Base-by-base conservation (phyloP, 2,113 vertebrate genomes). In the Ammodytes dubius region DNA sequence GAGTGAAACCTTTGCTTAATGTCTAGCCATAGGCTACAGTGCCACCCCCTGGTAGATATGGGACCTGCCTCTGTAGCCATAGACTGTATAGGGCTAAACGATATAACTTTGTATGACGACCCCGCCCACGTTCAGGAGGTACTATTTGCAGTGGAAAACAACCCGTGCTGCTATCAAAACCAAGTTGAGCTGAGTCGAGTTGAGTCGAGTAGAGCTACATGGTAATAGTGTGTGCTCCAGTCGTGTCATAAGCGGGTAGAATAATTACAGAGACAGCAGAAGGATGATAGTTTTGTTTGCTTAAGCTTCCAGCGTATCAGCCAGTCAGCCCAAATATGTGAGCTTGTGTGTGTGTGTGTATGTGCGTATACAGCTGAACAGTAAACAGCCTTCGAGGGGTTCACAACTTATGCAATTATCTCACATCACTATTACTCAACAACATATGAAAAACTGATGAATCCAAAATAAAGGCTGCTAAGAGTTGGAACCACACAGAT, bases 231-330 rank as follows among this genome's bases (percentile, higher is more conserved):
- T 43, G 35, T 27, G 52, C 40, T 64, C 11, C 11, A 27, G 46
- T 47, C 59, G 49, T 61, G 68, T 56, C 54, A 19, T 14, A 15
- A 66, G 40, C 53, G 78, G 27, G 71, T 2, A 52, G 19, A 37
- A 69, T 70, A 85, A 85, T 80, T 79, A 85, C 56, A 82, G 57
- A 72, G 56, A 70, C 72, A 68, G 68, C 52, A 75, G 54, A 67
- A 45, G 39, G 63, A 82, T 27, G 58, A 76, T 80, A 74, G 73
- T 70, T 79, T 77, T 39, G 68, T 77, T 69, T 84, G 67, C 69
- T 76, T 61, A 68, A 74, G 58, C 61, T 82, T 61, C 53, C 69
- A 83, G 45, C n/a, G 35, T 74, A 37, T 17, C 49, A 66, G 37
- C 19, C 64, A 65, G 13, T 57, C 4, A 42, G 17, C 14, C 10